These are phyloP conservation scores for Rhagoletis pomonella DNA, from an alignment of 1,140 invertebrate species.

Conservation along the genomic window DNA sequence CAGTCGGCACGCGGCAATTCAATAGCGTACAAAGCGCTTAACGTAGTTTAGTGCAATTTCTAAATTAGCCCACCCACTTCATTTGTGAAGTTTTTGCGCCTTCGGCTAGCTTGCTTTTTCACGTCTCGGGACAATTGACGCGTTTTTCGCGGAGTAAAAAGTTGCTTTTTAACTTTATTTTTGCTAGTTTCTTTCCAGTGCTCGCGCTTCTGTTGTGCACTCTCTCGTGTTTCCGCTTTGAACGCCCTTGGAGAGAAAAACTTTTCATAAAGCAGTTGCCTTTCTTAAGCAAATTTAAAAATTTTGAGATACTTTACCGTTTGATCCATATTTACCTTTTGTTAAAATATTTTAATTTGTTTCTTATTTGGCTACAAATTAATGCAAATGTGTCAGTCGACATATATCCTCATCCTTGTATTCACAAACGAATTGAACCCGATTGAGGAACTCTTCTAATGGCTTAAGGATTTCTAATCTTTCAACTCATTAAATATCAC, in stretches of 20 bases:
- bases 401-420: too few relatives aligned
- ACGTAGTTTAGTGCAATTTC: slow-evolving; percentile 4
- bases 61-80: neutral
- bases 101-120: neutral
- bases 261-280: neutral
- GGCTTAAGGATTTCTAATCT: too few relatives aligned
- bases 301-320: too few relatives aligned
- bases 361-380: too few relatives aligned
- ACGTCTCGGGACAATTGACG: neutral
- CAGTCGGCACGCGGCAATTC: slow-evolving; percentile 14
- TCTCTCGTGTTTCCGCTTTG: neutral
- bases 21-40: slow-evolving; percentile 21
- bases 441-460: too few relatives aligned
- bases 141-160: neutral
- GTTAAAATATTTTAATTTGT: too few relatives aligned
- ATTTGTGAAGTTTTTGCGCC: neutral
- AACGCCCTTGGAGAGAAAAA: neutral
- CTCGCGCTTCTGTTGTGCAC: neutral
- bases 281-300: neutral
- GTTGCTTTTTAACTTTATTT: slow-evolving; percentile 22
- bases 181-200: neutral
- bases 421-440: too few relatives aligned
- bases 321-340: too few relatives aligned
- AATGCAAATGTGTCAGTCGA: too few relatives aligned
- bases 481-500: too few relatives aligned